Evolutionary conservation across 2,888 invertebrate species (phyloP), one percentile per base, ranked within the genome.

Genomic region (Eumerus sabulonum): DNA sequence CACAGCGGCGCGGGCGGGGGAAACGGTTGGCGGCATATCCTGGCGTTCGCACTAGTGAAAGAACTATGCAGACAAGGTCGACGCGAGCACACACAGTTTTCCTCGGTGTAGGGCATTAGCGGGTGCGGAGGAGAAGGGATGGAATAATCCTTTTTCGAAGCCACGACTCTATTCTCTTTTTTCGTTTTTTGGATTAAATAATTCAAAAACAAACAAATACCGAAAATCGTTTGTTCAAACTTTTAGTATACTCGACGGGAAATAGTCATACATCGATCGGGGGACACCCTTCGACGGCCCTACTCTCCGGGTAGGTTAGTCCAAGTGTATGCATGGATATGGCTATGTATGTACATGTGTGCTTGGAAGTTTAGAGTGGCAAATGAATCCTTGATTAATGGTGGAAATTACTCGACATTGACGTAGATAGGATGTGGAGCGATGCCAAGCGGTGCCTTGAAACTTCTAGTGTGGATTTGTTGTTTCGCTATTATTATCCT

Each of bases 131-230:
- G 7, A 27, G 7, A 27, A 27, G 3, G 27, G 47, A 56, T 54
- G 3, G 27, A 53, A 56, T 54, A 62, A 67, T 73, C 60, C 47
- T 48, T 73, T 73, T 73, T 48, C 73, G 60, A 66, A 54, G 59
- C 50, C 57, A 53, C 35, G 17, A 53, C n/a, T n/a, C n/a, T n/a
- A n/a, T n/a, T n/a, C n/a, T n/a, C n/a, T n/a, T n/a, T n/a, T n/a
- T n/a, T n/a, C n/a, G n/a, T n/a, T n/a, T n/a, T n/a, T 67, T 48
- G 60, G 27, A 73, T 67, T 56, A 54, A 73, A 66, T 59, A 40
- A 64, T 44, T 66, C 66, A 47, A 73, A 73, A 73, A 60, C 60
- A 67, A 73, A 67, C 56, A 73, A 50, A 67, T 54, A 45, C 66
- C 9, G 17, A 47, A 67, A 54, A 60, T 60, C 60, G 54, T 67